Percentiles rank a stretch among this genome's conserved stretches.
phyloP scores from a whole-genome alignment of 2,113 vertebrate genomes.

The Bubalus kerabau region DNA sequence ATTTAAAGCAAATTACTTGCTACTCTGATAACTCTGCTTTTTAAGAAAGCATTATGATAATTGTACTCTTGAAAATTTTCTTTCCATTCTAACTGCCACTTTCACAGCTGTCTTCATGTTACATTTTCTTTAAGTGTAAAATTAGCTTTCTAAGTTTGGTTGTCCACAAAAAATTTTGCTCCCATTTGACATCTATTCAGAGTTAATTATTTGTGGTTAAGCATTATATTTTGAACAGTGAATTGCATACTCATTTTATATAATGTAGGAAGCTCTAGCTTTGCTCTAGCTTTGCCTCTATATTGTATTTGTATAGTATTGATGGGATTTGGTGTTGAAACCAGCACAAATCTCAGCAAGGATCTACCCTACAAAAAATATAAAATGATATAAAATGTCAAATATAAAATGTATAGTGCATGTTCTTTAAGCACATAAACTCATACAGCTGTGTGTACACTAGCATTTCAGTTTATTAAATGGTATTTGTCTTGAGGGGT shows the following conservation, averaged over 20 bases:
- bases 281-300: background rate
- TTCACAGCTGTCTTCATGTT: background rate
- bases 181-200: background rate
- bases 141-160: background rate
- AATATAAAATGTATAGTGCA: background rate
- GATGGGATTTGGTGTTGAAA: background rate
- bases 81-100: background rate
- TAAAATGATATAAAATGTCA: background rate
- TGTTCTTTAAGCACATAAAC: background rate
- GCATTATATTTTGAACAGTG: background rate
- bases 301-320: background rate
- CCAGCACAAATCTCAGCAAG: background rate
- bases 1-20: background rate
- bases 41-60: background rate
- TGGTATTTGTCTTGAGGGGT: background rate
- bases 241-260: background rate
- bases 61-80: background rate
- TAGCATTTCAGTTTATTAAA: background rate
- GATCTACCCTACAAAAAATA: background rate
- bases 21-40: background rate
- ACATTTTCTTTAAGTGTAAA: background rate
- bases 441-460: background rate
- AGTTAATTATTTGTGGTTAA: constrained; percentile 3
- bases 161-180: background rate
- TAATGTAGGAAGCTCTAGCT: background rate